A percentile compares a stretch with the other conserved stretches of the same genome.
phyloP scores from a whole-genome alignment of 1,140 invertebrate genomes.

The Brachionus sp. region DNA sequence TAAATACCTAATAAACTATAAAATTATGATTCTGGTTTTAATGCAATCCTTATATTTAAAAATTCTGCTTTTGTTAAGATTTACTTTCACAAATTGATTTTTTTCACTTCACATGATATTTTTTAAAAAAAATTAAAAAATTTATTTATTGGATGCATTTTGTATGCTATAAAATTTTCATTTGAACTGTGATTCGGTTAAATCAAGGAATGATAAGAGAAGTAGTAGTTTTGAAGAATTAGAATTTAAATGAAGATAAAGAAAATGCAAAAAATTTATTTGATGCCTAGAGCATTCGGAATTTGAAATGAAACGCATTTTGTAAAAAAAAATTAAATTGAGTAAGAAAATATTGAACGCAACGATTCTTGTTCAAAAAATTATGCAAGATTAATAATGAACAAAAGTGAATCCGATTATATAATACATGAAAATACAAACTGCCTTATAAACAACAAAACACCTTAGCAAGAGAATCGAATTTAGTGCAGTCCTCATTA shows the following conservation, averaged over 20 bases:
- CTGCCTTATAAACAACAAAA: slow-evolving; percentile 12
- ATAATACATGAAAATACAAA: background rate
- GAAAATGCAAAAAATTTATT: background rate
- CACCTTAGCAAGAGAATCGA: background rate
- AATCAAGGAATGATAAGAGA: too few relatives aligned
- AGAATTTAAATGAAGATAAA: background rate
- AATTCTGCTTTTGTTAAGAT: too few relatives aligned
- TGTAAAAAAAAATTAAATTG: background rate
- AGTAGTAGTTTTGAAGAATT: slow-evolving; percentile 4
- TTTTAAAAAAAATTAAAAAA: too few relatives aligned
- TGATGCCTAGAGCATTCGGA: background rate
- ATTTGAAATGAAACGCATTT: background rate
- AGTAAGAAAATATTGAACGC: background rate
- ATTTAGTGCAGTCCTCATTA: background rate
- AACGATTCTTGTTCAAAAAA: background rate
- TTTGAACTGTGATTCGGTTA: too few relatives aligned
- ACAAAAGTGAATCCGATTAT: background rate
- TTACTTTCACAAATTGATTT: too few relatives aligned
- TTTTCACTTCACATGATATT: too few relatives aligned
- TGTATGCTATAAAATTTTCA: too few relatives aligned
- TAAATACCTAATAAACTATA: too few relatives aligned
- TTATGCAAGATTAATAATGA: background rate
- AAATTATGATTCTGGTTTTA: too few relatives aligned
- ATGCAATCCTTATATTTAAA: too few relatives aligned
- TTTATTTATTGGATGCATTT: too few relatives aligned